phyloP scores from a whole-genome alignment of 2,797 vertebrate species.

The Hipposideros larvatus region DNA sequence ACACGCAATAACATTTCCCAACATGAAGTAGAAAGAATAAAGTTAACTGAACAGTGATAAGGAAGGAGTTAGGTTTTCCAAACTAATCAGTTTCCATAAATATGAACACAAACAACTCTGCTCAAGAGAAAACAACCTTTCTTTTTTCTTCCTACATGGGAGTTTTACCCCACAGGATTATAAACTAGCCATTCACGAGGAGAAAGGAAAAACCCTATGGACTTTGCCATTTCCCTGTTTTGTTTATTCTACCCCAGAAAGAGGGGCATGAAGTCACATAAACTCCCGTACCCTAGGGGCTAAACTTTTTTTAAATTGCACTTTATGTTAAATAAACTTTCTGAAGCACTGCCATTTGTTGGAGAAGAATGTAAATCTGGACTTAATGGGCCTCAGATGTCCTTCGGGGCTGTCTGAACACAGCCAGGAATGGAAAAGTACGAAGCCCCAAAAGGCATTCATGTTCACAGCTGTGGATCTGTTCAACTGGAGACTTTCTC shows the following conservation, averaged over 20 bases:
- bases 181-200: slow-evolving; percentile 23
- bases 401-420: slow-evolving; percentile 40
- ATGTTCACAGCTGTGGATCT: background rate
- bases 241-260: slow-evolving; percentile 76
- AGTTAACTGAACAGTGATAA: slow-evolving; percentile 61
- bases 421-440: slow-evolving; percentile 77
- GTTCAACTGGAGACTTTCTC: slow-evolving; percentile 19
- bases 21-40: slow-evolving; percentile 9
- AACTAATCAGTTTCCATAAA: slow-evolving; percentile 68
- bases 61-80: slow-evolving; percentile 50
- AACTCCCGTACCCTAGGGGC: slow-evolving; percentile 58
- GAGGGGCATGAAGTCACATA: slow-evolving; percentile 76
- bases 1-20: slow-evolving; percentile 13
- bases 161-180: slow-evolving; percentile 8
- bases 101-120: slow-evolving; percentile 56
- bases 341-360: slow-evolving; percentile 69
- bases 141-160: background rate
- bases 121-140: slow-evolving; percentile 63
- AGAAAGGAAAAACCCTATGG: slow-evolving; percentile 33
- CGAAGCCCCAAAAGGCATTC: background rate
- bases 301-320: slow-evolving; percentile 53
- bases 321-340: slow-evolving; percentile 81
- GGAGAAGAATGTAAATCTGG: slow-evolving; percentile 80
- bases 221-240: background rate
- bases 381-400: slow-evolving; percentile 73